A percentile compares a stretch with the other conserved stretches of the same genome.
phyloP scores from a whole-genome alignment of 2,797 vertebrate species.

The Carcharodon carcharias region DNA sequence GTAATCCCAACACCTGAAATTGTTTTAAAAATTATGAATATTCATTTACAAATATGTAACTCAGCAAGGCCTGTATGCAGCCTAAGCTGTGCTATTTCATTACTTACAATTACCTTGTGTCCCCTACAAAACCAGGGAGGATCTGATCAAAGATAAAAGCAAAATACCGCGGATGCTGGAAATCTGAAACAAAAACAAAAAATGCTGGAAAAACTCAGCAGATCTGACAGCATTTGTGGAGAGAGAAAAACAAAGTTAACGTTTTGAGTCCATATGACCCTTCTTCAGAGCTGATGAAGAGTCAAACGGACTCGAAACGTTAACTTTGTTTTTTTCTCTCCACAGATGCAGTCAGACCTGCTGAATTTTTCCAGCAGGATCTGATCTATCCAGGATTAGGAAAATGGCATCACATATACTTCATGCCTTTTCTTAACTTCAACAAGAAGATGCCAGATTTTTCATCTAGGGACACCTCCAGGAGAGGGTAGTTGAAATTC shows the following conservation, averaged over 20 bases:
- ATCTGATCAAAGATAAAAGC: no score
- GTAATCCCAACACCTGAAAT: constrained; percentile 66
- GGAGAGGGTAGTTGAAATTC: background rate
- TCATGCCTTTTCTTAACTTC: background rate
- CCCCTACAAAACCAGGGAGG: background rate
- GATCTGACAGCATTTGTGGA: no score
- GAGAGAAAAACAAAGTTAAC: no score
- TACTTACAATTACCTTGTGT: background rate
- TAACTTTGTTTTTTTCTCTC: no score
- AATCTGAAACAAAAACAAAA: no score
- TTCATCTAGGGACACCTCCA: background rate
- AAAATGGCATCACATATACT: background rate
- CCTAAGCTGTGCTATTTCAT: background rate
- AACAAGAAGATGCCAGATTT: background rate
- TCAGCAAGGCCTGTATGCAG: background rate
- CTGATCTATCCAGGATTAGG: background rate
- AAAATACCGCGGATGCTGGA: no score
- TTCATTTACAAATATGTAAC: constrained; percentile 1
- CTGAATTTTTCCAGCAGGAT: no score
- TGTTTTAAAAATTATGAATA: background rate
- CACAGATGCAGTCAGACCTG: no score
- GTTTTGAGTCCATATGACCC: no score
- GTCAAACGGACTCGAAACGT: no score
- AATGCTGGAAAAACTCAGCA: no score
- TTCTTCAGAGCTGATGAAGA: no score